Evolutionary conservation across 2,113 vertebrate genomes (phyloP).

Genomic region (Orthonyx spaldingii): DNA sequence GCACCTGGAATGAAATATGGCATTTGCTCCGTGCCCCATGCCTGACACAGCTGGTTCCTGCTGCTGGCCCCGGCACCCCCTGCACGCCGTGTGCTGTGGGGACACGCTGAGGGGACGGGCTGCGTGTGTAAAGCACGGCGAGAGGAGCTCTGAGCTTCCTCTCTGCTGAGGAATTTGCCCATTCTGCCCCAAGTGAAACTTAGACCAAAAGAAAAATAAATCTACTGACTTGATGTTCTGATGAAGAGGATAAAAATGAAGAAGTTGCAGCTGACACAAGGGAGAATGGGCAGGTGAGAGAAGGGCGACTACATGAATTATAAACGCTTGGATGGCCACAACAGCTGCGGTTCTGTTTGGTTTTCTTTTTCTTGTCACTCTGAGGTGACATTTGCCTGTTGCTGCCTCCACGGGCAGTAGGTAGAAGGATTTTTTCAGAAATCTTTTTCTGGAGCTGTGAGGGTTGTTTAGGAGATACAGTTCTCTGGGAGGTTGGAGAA

Average conservation of each 20-base stretch:
- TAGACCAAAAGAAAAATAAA: neutral
- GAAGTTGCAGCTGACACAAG: neutral
- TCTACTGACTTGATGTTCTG: neutral
- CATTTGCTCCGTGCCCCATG: neutral
- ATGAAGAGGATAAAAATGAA: neutral
- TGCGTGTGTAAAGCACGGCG: neutral
- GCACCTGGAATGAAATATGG: neutral
- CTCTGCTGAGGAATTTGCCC: neutral
- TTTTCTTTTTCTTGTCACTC: neutral
- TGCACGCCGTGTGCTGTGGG: neutral
- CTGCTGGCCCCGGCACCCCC: neutral
- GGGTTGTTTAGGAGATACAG: neutral
- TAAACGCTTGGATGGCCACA: neutral
- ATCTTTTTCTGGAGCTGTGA: neutral
- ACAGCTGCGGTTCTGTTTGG: rapidly evolving
- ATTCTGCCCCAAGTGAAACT: neutral
- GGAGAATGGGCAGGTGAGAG: neutral
- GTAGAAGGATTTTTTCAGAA: neutral
- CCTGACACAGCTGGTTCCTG: neutral
- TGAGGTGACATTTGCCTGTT: neutral
- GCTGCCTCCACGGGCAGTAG: neutral
- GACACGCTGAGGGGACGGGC: neutral
- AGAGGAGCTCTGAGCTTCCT: neutral
- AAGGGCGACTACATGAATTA: neutral
- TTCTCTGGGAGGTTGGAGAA: neutral